Percentiles rank a stretch among this genome's conserved stretches.
Conservation (phyloP, 2,113 vertebrate genomes). For the Microcebus jonahi region DNA sequence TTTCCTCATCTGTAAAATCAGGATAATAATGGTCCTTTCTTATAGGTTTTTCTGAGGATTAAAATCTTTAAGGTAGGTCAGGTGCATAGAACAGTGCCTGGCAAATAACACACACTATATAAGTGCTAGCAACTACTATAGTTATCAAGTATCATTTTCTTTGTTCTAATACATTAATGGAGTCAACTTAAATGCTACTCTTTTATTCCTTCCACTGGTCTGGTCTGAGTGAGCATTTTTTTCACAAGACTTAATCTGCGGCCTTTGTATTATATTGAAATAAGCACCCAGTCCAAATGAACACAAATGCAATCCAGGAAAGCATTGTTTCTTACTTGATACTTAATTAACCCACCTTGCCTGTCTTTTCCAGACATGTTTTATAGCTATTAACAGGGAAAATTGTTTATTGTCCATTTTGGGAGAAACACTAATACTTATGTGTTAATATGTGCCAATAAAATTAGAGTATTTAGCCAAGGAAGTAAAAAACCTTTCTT, state of each 20-base stretch:
- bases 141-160: not conserved
- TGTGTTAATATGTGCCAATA: not conserved
- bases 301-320: not conserved
- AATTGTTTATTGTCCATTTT: not conserved
- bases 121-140: not conserved
- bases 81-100: not conserved
- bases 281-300: not conserved
- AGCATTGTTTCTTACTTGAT: not conserved
- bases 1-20: slow-evolving; percentile 11
- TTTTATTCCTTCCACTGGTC: not conserved
- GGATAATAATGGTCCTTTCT: not conserved
- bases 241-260: not conserved
- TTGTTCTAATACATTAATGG: not conserved
- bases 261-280: not conserved
- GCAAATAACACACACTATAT: not conserved
- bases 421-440: not conserved
- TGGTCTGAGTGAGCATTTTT: not conserved
- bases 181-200: not conserved
- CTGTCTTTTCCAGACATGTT: not conserved
- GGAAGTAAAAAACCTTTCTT: slow-evolving; percentile 7
- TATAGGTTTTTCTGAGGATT: not conserved
- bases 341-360: not conserved
- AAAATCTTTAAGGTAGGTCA: slow-evolving; percentile 21
- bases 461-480: slow-evolving; percentile 14
- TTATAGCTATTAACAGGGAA: slow-evolving; percentile 7